Evolutionary conservation across 2,888 invertebrate genomes (phyloP).

Genomic region (Fabriciana adippe): DNA sequence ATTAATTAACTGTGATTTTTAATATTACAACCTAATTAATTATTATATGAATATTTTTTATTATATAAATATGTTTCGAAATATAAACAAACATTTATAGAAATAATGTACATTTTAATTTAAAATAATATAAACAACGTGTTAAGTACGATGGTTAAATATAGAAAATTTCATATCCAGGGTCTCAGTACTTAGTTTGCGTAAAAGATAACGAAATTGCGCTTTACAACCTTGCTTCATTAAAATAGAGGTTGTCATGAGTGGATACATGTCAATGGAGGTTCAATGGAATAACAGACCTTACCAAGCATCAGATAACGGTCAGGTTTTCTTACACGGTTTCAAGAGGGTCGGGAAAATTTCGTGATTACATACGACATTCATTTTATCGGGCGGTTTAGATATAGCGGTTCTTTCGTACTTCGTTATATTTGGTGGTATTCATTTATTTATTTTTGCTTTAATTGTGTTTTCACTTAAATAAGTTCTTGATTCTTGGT

Average conservation of each 20-base stretch:
- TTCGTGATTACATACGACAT: slow-evolving; percentile 17
- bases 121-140: neutral
- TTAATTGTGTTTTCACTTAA: slow-evolving; percentile 17
- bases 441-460: slow-evolving; percentile 15
- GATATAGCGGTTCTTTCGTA: slow-evolving; percentile 6
- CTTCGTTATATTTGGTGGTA: slow-evolving; percentile 18
- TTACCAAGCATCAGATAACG: slow-evolving; percentile 6
- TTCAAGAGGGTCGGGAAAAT: slow-evolving; percentile 9
- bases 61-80: too few species aligned
- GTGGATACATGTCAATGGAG: slow-evolving; percentile 15
- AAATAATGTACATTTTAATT: too few species aligned
- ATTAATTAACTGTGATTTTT: neutral
- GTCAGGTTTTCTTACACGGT: slow-evolving; percentile 3
- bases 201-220: slow-evolving; percentile 26
- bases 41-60: too few species aligned
- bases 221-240: slow-evolving; percentile 24
- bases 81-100: too few species aligned
- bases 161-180: slow-evolving; percentile 15
- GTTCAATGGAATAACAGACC: slow-evolving; percentile 15
- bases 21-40: neutral
- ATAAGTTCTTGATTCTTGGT: neutral
- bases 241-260: slow-evolving; percentile 17
- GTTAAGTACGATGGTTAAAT: slow-evolving; percentile 2
- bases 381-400: slow-evolving; percentile 17
- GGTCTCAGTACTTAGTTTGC: slow-evolving; percentile 14